These are phyloP conservation scores for Podarcis siculus DNA, from an alignment of 2,797 vertebrate species.

Conservation along the genomic window DNA sequence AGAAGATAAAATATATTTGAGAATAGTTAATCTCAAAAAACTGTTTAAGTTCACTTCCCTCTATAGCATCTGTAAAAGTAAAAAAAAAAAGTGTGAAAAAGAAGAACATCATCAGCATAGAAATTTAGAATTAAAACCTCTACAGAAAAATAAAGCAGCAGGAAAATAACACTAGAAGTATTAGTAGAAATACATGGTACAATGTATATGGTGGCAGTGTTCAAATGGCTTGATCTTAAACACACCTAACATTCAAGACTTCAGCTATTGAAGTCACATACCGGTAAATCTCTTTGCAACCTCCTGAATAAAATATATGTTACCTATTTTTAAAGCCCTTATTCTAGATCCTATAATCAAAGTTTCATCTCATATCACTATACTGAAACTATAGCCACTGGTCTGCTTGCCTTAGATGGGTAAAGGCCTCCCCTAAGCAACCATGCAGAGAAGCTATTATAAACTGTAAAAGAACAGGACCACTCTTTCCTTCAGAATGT, in stretches of 20 bases:
- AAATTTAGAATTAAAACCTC: background rate
- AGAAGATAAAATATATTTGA: slow-evolving; percentile 99
- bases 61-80: slow-evolving; percentile 87
- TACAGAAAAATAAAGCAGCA: background rate
- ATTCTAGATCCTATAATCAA: background rate
- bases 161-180: background rate
- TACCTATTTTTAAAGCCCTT: background rate
- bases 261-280: background rate
- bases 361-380: background rate
- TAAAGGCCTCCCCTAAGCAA: background rate
- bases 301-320: background rate
- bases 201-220: background rate
- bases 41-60: slow-evolving; percentile 93
- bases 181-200: background rate
- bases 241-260: background rate
- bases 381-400: no score
- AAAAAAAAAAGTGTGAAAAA: slow-evolving; percentile 2
- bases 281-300: background rate
- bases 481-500: background rate
- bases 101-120: background rate
- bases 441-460: background rate
- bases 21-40: slow-evolving; percentile 98
- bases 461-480: background rate
- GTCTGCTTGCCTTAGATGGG: no score
- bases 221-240: background rate